These are phyloP conservation scores for Myoxocephalus aenaeus DNA, from an alignment of 2,797 vertebrate species.

Conservation along the genomic window DNA sequence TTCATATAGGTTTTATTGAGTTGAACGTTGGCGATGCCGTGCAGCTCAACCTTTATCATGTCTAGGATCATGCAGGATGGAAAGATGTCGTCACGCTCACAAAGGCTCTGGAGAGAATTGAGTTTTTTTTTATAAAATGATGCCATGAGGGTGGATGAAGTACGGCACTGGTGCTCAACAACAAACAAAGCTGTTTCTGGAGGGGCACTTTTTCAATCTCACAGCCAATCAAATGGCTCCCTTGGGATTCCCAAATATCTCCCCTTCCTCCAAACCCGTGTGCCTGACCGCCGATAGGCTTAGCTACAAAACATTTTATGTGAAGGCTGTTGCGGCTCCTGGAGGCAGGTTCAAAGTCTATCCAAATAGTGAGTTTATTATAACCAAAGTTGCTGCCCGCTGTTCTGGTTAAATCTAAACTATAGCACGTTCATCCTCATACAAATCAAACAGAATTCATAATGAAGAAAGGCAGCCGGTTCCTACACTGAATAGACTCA, in stretches of 20 bases:
- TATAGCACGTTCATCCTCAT: not conserved
- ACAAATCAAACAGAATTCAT: not conserved
- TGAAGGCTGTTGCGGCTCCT: not conserved
- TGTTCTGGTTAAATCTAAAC: not conserved
- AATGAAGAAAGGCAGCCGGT: not conserved
- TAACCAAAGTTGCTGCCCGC: not conserved
- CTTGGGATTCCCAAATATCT: not conserved
- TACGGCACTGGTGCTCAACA: not conserved
- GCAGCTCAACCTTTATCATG: not conserved
- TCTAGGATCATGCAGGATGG: not conserved
- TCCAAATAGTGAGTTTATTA: not conserved
- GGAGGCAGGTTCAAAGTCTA: not conserved
- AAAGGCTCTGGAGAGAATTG: not conserved
- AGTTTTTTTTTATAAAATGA: not conserved
- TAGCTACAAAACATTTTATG: not conserved
- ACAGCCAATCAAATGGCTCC: slow-evolving; percentile 18
- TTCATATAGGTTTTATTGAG: slow-evolving; percentile 4
- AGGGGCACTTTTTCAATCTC: not conserved
- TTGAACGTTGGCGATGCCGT: not conserved
- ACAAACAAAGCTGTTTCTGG: not conserved
- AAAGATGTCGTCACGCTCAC: not conserved
- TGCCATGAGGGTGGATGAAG: not conserved
- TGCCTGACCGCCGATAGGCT: not conserved
- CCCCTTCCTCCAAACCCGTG: not conserved
- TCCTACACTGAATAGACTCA: not conserved